Conservation (phyloP, 2,113 vertebrate genomes). For the Trochalopteron elliotii region DNA sequence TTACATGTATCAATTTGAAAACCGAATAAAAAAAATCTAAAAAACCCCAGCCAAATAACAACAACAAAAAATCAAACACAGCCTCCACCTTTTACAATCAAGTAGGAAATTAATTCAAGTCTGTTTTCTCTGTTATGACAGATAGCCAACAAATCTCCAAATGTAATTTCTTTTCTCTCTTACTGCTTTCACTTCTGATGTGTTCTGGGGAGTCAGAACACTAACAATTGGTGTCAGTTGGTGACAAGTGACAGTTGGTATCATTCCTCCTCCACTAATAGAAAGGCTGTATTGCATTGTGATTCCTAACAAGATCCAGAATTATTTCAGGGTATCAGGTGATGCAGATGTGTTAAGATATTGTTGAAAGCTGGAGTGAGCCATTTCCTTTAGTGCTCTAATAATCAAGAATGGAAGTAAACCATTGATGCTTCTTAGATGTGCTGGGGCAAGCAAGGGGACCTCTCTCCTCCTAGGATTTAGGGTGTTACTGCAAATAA, state of each 20-base stretch:
- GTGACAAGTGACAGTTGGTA: not conserved
- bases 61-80: no score
- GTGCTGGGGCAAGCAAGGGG: not conserved
- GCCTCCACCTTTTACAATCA: not conserved
- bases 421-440: not conserved
- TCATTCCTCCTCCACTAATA: not conserved
- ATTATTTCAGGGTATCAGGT: not conserved
- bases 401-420: not conserved
- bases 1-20: not conserved
- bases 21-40: not conserved
- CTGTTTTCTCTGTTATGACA: not conserved
- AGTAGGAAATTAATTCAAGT: not conserved
- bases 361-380: not conserved
- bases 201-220: not conserved
- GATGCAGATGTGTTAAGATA: not conserved
- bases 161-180: not conserved
- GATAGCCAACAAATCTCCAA: not conserved
- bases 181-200: not conserved
- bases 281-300: not conserved
- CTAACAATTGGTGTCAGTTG: not conserved
- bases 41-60: not conserved
- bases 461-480: not conserved
- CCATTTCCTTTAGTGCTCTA: not conserved
- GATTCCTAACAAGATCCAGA: not conserved
- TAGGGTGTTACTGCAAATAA: not conserved